Evolutionary conservation across 1,140 invertebrate species (phyloP), one percentile per base, ranked within the genome.

Genomic region (Grapholita molesta): DNA sequence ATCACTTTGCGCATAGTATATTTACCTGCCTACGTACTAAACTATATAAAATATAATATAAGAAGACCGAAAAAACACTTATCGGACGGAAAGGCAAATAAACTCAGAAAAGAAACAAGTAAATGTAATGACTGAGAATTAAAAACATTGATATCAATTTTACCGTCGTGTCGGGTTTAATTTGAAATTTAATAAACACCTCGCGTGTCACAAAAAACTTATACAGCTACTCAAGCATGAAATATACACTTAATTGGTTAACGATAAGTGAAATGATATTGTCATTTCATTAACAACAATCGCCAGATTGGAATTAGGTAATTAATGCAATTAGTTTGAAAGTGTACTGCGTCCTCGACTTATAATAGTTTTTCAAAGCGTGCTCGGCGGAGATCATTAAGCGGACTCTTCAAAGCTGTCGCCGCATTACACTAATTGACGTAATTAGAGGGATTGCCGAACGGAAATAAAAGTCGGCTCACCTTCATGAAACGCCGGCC

Each of bases 351-450:
- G 35, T 65, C 61, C 38, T 71, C 35, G 48, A 33, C 66, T 74
- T 78, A 78, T 78, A 80, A 79, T 82, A 81, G 78, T 81, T 83
- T 85, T 83, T 82, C 78, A 84, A 83, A 82, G 80, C 73, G 77
- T 78, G 77, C 76, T 70, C 78, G 72, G 61, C 33, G 30, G 80
- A 85, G 85, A 91, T 90, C 85, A 89, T 89, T 89, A 91, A 83
- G 82, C 82, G 81, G 70, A 78, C 84, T 89, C 88, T 87, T 86
- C 82, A 87, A 87, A 90, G 83, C 86, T 88, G 89, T 90, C 88
- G 84, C 86, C 88, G 84, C 87, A 91, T 89, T 91, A 91, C 86
- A 89, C 89, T 91, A 91, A 91, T 91, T 90, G 89, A 90, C 82
- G 88, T 87, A 91, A 91, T 91, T 91, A 91, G 88, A 91, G 88